Percentiles rank a stretch among this genome's conserved stretches.
Evolutionary conservation across 2,797 vertebrate species (phyloP).

Genomic region (Pangasius djambal): DNA sequence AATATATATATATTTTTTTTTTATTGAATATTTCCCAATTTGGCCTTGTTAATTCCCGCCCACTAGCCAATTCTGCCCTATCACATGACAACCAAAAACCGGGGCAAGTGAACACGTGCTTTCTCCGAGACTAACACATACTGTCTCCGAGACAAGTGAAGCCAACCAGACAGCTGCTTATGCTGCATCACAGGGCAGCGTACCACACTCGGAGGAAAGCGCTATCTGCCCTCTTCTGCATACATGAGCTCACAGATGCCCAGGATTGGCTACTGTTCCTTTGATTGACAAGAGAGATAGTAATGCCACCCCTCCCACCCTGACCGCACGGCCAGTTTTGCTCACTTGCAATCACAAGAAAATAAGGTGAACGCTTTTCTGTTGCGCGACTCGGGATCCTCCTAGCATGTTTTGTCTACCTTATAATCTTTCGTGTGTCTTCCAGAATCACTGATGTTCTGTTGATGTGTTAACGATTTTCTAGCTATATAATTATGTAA

Average conservation of each 20-base stretch:
- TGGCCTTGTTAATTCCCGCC: background rate
- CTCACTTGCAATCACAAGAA: background rate
- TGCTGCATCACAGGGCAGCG: background rate
- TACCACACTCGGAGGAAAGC: background rate
- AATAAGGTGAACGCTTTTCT: background rate
- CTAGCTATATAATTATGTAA: background rate
- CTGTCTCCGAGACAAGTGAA: background rate
- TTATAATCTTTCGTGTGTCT: background rate
- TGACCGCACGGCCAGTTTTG: background rate
- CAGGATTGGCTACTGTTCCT: background rate
- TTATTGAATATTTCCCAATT: too few species aligned
- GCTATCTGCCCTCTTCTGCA: background rate
- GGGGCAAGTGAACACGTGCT: background rate
- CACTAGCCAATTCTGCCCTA: background rate
- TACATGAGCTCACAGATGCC: background rate
- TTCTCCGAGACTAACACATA: background rate
- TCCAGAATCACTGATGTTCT: background rate
- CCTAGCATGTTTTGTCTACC: too few species aligned
- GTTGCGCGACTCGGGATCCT: background rate
- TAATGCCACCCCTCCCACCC: background rate
- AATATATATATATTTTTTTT: background rate
- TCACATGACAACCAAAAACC: background rate
- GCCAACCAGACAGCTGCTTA: background rate
- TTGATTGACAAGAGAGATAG: background rate
- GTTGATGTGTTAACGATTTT: background rate